Percentiles rank a stretch among this genome's conserved stretches.
Conservation (phyloP, 2,888 invertebrate species). For the Drosophila quinaria region DNA sequence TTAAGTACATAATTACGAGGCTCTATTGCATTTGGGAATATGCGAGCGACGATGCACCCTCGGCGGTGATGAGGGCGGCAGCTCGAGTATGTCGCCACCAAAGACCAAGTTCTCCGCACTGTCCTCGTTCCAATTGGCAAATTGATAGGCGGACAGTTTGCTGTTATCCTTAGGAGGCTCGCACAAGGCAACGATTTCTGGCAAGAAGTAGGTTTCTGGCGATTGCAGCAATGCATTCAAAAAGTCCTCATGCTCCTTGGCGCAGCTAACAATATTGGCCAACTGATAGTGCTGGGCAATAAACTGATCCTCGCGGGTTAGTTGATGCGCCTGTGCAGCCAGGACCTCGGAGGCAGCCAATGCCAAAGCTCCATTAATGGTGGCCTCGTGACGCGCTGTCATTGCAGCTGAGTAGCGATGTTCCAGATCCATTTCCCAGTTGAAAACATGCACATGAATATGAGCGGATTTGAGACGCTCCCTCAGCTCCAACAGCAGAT, state of each 20-base stretch:
- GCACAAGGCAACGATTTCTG: conserved; percentile 54
- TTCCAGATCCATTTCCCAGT: conserved; percentile 78
- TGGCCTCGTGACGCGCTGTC: conserved; percentile 37
- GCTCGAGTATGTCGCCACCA: conserved; percentile 26
- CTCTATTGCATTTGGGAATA: conserved; percentile 29
- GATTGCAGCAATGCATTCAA: conserved; percentile 43
- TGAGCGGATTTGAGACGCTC: conserved; percentile 73
- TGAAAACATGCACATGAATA: conserved; percentile 67
- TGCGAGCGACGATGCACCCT: conserved; percentile 36
- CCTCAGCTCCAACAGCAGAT: conserved; percentile 51
- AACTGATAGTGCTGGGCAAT: conserved; percentile 45
- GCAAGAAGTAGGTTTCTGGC: conserved; percentile 62
- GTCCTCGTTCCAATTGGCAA: background rate
- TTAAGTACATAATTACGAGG: background rate
- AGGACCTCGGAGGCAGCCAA: conserved; percentile 13
- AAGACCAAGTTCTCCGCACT: conserved; percentile 27
- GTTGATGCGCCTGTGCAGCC: background rate
- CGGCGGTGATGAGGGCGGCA: conserved; percentile 63
- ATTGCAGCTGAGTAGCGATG: conserved; percentile 65
- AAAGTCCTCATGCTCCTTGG: conserved; percentile 53
- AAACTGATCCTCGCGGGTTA: conserved; percentile 38
- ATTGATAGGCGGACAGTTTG: background rate
- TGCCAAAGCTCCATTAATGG: conserved; percentile 35
- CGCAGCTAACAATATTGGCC: conserved; percentile 29
- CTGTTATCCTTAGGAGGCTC: conserved; percentile 1